Evolutionary conservation across 2,888 invertebrate genomes (phyloP).

Genomic region (Drosophila limbata): DNA sequence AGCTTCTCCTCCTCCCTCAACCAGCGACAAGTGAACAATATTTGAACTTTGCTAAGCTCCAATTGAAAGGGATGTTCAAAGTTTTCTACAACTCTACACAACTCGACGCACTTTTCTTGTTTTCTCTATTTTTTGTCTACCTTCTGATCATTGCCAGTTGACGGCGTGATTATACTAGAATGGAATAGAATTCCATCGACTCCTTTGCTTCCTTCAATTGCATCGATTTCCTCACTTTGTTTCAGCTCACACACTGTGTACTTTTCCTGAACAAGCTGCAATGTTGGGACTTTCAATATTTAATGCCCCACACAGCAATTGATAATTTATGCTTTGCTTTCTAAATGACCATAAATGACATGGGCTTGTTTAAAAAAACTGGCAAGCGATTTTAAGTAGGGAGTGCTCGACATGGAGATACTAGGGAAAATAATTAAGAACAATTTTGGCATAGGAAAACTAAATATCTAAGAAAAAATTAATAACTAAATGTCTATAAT

Average conservation of each 20-base stretch:
- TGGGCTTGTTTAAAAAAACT: neutral
- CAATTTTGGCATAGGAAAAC: too few relatives aligned
- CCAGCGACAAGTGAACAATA: conserved; percentile 48
- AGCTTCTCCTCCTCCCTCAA: too few relatives aligned
- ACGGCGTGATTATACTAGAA: conserved; percentile 24
- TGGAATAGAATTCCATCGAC: conserved; percentile 27
- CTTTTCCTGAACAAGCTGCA: conserved; percentile 9
- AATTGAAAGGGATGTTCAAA: conserved; percentile 49
- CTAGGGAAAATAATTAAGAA: neutral
- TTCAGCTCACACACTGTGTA: conserved; percentile 2
- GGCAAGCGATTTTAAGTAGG: neutral
- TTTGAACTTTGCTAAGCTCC: conserved; percentile 58
- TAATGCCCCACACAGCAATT: conserved; percentile 57
- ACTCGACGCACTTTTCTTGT: neutral
- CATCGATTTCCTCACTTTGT: neutral
- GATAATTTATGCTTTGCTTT: conserved; percentile 44
- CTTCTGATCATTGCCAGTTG: conserved; percentile 38
- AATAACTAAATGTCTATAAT: too few relatives aligned
- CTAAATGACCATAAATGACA: conserved; percentile 57
- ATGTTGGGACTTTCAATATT: conserved; percentile 51
- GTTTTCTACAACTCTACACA: conserved; percentile 39
- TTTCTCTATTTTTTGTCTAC: neutral
- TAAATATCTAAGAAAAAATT: too few relatives aligned
- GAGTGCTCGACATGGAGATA: conserved; percentile 8
- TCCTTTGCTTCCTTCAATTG: conserved; percentile 3